These are phyloP conservation scores for Otus sunia DNA, from an alignment of 2,113 vertebrate genomes.

Conservation along the genomic window DNA sequence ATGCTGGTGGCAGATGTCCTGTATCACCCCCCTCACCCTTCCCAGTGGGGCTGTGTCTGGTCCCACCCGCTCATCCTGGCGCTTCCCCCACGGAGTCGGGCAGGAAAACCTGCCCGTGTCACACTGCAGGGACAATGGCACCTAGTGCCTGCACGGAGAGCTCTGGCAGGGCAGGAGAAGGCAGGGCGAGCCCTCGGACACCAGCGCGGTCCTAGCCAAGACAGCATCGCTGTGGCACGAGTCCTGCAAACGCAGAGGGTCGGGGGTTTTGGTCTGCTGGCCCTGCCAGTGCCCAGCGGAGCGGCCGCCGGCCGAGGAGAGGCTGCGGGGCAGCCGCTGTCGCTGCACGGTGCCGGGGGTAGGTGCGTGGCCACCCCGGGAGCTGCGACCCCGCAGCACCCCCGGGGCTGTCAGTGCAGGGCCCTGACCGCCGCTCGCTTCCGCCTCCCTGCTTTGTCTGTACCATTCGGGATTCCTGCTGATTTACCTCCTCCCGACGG, in stretches of 20 bases:
- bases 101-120: too few relatives aligned
- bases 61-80: neutral
- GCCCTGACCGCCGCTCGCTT: accelerated
- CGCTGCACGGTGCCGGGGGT: accelerated
- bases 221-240: neutral
- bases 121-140: too few relatives aligned
- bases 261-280: too few relatives aligned
- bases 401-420: neutral
- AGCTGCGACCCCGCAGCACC: accelerated
- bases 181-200: neutral
- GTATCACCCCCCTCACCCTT: neutral
- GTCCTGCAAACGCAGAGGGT: neutral
- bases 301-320: neutral
- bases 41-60: accelerated
- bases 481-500: neutral
- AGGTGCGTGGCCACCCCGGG: accelerated
- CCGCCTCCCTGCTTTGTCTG: neutral
- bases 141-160: too few relatives aligned
- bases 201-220: too few relatives aligned
- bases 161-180: neutral
- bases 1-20: neutral
- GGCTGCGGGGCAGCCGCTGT: accelerated
- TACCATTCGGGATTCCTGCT: accelerated
- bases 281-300: neutral
- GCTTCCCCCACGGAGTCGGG: neutral